Base-by-base conservation (phyloP, 2,797 vertebrate genomes). In the Phoeniculus purpureus region DNA sequence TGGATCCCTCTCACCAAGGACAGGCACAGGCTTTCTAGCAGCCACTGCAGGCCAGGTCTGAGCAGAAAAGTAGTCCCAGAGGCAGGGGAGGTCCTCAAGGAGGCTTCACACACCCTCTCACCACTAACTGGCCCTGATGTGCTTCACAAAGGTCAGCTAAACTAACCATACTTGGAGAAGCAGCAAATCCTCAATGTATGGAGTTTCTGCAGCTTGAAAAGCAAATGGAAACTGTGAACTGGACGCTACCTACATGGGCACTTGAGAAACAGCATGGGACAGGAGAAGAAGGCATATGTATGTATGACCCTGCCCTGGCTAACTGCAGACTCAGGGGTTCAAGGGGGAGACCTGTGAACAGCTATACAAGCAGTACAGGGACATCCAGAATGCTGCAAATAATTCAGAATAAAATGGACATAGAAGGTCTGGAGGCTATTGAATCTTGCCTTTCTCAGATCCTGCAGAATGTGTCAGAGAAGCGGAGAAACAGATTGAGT, bases 281-380 rank as follows among this genome's bases (percentile, higher is more conserved):
- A 1, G 48, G 15, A 78, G 18, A 52, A 26, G 17, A 52, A 26
- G 17, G 13, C 20, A 54, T 1, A 0, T 1, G 1, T 1, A 0
- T 1, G 1, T 29, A 37, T 37, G 37, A 37, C 48, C n/a, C 56
- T 70, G 56, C 37, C 25, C 18, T 60, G n/a, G 8, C 29, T 67
- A 34, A 50, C 13, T 29, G 7, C 43, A 61, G 47, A 27, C 18
- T 86, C 25, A 51, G 34, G n/a, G 15, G 31, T 65, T 61, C n/a
- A 29, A 27, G 37, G 50, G 65, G 27, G 74, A 48, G 58, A 60
- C n/a, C 6, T 54, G 3, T 64, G 22, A 92, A 47, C 15, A 32
- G 31, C 6, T 56, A 50, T 16, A n/a, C 4, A n/a, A 66, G 29
- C 29, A 52, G 19, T 21, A 22, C 13, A 83, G 48, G 29, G 54